Evolutionary conservation across 1,140 invertebrate species (phyloP).

Genomic region (Eueides isabella): DNA sequence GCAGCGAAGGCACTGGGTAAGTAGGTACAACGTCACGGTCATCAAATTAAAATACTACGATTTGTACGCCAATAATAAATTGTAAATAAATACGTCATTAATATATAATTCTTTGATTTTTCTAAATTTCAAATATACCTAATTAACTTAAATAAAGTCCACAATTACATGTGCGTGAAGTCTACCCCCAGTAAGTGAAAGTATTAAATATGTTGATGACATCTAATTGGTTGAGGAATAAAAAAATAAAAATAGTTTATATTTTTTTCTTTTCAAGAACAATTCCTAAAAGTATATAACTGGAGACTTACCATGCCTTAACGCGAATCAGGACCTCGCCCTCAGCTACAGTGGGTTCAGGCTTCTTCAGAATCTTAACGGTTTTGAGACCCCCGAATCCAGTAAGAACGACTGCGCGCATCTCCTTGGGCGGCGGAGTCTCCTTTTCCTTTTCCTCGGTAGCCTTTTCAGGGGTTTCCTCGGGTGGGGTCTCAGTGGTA

Average conservation of each 20-base stretch:
- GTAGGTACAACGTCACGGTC: constrained; percentile 42
- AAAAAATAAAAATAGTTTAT: neutral
- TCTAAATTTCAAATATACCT: too few relatives aligned
- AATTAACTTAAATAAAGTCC: too few relatives aligned
- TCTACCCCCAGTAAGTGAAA: constrained; percentile 14
- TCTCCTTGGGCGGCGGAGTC: constrained; percentile 87
- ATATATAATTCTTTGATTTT: neutral
- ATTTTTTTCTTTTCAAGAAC: neutral
- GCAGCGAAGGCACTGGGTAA: constrained; percentile 47
- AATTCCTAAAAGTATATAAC: constrained; percentile 3
- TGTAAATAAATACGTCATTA: neutral
- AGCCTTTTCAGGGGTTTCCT: constrained; percentile 80
- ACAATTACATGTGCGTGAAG: too few relatives aligned
- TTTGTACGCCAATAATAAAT: neutral
- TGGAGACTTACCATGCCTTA: constrained; percentile 91
- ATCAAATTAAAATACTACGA: constrained; percentile 35
- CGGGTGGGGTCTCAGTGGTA: constrained; percentile 75
- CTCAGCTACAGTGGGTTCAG: constrained; percentile 87
- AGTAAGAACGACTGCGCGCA: constrained; percentile 91
- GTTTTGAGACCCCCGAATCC: constrained; percentile 93
- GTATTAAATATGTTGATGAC: neutral
- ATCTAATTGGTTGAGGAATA: neutral
- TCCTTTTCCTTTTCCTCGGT: constrained; percentile 83
- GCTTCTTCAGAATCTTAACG: constrained; percentile 91
- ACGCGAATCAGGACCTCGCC: constrained; percentile 92